A percentile compares a stretch with the other conserved stretches of the same genome.
Evolutionary conservation across 2,797 vertebrate genomes (phyloP).

Genomic region (Dallia pectoralis): DNA sequence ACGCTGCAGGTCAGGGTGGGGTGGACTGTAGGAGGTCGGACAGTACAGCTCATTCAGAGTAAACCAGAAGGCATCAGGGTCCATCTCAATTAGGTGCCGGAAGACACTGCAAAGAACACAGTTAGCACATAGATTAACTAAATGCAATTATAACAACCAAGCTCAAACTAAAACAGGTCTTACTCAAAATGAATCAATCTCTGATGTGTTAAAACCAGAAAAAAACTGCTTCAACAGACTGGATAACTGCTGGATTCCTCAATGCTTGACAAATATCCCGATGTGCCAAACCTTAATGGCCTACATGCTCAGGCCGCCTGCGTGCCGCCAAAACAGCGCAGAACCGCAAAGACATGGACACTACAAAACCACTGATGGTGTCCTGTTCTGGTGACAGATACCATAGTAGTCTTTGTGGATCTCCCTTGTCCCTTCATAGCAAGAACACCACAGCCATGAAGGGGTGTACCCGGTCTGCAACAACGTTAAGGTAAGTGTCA

Average conservation of each 20-base stretch:
- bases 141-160: neutral
- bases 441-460: no score
- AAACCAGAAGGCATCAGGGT: conserved; percentile 87
- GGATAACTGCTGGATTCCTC: neutral
- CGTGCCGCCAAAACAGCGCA: no score
- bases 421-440: no score
- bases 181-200: neutral
- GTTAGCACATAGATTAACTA: neutral
- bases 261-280: neutral
- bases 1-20: conserved; percentile 73
- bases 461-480: no score
- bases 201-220: neutral
- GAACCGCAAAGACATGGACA: no score
- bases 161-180: neutral
- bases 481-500: no score
- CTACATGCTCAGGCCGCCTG: no score
- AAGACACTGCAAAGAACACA: conserved; percentile 77
- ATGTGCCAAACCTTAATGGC: no score
- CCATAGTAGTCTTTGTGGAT: no score
- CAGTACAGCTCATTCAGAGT: conserved; percentile 80
- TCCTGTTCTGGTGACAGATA: no score
- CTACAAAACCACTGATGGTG: no score
- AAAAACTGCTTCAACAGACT: neutral
- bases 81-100: conserved; percentile 78
- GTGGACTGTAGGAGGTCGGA: conserved; percentile 65